Conservation (phyloP, 2,888 invertebrate species). For the Mesorhabditis spiculigera region DNA sequence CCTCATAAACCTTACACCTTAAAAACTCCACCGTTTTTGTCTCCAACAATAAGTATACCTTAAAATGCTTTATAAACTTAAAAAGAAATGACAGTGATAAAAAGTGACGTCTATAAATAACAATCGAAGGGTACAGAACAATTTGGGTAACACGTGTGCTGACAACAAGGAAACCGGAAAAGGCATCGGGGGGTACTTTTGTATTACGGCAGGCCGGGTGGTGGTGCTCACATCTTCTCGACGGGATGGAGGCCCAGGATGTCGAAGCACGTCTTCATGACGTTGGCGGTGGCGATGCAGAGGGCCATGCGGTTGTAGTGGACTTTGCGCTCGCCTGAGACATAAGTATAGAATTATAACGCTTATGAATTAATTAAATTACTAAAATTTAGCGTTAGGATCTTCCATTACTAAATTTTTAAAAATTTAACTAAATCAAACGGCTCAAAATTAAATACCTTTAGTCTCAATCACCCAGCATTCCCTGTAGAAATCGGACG, state of each 20-base stretch:
- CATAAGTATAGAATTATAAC: neutral
- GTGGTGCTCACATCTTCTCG: conserved; percentile 73
- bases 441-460: conserved; percentile 41
- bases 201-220: too few relatives aligned
- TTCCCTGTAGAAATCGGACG: conserved; percentile 93
- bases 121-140: too few relatives aligned
- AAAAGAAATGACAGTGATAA: too few relatives aligned
- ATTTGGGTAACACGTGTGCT: too few relatives aligned
- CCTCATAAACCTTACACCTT: too few relatives aligned
- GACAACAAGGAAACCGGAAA: too few relatives aligned
- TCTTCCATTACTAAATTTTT: conserved; percentile 4
- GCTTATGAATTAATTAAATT: conserved; percentile 5
- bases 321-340: conserved; percentile 61
- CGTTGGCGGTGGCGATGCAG: conserved; percentile 83
- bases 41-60: too few relatives aligned
- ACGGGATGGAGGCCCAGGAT: conserved; percentile 89
- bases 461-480: conserved; percentile 97
- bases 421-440: conserved; percentile 32
- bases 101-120: too few relatives aligned
- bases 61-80: too few relatives aligned
- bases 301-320: conserved; percentile 82
- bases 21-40: too few relatives aligned
- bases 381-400: conserved; percentile 12
- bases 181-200: too few relatives aligned
- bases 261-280: conserved; percentile 81